A percentile compares a stretch with the other conserved stretches of the same genome.
Evolutionary conservation across 2,113 vertebrate species (phyloP).

Genomic region (Phyllostomus hastatus): DNA sequence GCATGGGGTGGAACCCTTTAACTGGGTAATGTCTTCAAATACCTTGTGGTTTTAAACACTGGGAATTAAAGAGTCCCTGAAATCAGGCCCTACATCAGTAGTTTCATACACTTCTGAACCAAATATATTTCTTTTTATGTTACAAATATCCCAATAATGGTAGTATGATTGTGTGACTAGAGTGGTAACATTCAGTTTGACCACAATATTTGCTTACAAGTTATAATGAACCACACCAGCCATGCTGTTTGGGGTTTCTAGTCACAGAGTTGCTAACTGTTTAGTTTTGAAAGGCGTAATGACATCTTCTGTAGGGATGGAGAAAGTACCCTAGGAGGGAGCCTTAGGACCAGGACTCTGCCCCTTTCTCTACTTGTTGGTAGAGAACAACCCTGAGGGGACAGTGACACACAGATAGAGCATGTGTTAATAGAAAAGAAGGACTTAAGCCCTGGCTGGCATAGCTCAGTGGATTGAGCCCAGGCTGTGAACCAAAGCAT

Average conservation of each 20-base stretch:
- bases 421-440: not conserved
- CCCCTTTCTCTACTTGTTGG: not conserved
- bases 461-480: no score
- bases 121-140: slow-evolving; percentile 16
- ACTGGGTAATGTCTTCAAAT: not conserved
- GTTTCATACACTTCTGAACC: not conserved
- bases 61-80: not conserved
- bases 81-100: not conserved
- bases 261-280: not conserved
- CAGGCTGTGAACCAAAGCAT: no score
- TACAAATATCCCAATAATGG: not conserved
- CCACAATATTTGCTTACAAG: not conserved
- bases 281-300: not conserved
- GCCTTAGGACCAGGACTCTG: not conserved
- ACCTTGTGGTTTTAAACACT: slow-evolving; percentile 9
- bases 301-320: not conserved
- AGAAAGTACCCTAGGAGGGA: not conserved
- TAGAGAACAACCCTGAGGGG: not conserved
- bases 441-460: no score
- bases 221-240: not conserved
- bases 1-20: not conserved
- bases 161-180: not conserved
- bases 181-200: not conserved
- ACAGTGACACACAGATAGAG: not conserved
- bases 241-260: not conserved